Percentiles rank a stretch among this genome's conserved stretches.
Conservation (phyloP, 1,140 invertebrate species). For the Hesperophylax magnus region DNA sequence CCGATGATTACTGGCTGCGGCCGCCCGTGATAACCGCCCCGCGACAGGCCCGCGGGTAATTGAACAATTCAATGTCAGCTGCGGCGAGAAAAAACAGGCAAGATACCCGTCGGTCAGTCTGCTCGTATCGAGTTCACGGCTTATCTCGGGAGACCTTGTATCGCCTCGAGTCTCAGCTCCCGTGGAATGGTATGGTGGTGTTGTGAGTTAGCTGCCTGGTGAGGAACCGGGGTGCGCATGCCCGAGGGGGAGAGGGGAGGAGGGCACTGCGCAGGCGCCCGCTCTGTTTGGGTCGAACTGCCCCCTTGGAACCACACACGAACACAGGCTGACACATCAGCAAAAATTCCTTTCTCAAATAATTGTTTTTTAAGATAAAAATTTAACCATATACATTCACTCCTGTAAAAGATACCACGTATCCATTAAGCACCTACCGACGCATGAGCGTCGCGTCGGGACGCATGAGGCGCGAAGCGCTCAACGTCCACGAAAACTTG, state of each 20-base stretch:
- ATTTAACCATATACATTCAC: too few species aligned
- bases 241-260: background rate
- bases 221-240: background rate
- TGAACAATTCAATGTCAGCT: constrained; percentile 48
- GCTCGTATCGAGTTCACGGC: constrained; percentile 37
- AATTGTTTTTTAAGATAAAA: too few species aligned
- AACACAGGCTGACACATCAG: background rate
- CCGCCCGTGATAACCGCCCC: constrained; percentile 41
- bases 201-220: background rate
- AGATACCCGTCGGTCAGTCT: constrained; percentile 30
- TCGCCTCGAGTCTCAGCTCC: background rate
- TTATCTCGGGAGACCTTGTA: constrained; percentile 22
- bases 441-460: too few species aligned
- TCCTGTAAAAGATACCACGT: too few species aligned
- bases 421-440: too few species aligned
- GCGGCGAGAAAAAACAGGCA: constrained; percentile 21
- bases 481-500: too few species aligned
- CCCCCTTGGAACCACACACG: background rate
- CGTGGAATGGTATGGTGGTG: background rate
- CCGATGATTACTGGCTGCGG: constrained; percentile 39
- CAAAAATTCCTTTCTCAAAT: too few species aligned
- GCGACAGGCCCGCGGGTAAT: constrained; percentile 27
- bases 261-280: background rate
- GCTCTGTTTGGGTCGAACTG: constrained; percentile 7
- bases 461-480: too few species aligned